phyloP scores from a whole-genome alignment of 2,797 vertebrate species.

The Channallabes apus region DNA sequence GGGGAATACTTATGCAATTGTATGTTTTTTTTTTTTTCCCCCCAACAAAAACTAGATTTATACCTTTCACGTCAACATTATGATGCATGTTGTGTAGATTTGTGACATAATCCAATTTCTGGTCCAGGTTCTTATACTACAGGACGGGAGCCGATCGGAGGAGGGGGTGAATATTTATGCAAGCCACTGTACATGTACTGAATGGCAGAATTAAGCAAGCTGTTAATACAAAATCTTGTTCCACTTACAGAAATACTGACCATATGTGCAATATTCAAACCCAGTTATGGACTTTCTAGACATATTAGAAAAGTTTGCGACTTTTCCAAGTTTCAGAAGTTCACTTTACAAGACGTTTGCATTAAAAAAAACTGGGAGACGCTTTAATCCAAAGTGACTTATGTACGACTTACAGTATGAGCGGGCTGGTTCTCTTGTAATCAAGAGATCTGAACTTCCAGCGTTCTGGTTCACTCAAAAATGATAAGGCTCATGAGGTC shows the following conservation, averaged over 20 bases:
- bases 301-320: neutral
- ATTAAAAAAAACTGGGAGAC: neutral
- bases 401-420: neutral
- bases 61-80: neutral
- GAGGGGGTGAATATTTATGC: neutral
- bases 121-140: neutral
- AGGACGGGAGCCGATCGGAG: no score
- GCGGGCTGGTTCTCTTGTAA: neutral
- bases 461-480: neutral
- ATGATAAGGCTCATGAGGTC: conserved; percentile 6
- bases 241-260: neutral
- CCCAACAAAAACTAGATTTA: neutral
- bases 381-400: neutral
- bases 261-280: neutral
- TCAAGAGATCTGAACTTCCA: conserved; percentile 10
- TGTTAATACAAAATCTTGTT: neutral
- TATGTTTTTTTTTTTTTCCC: no score
- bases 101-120: neutral
- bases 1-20: neutral
- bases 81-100: neutral
- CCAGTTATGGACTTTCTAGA: neutral
- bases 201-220: neutral
- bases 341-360: neutral
- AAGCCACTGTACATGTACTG: neutral
- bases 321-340: neutral